phyloP scores from a whole-genome alignment of 2,888 invertebrate species.

The Eupeodes latifasciatus region DNA sequence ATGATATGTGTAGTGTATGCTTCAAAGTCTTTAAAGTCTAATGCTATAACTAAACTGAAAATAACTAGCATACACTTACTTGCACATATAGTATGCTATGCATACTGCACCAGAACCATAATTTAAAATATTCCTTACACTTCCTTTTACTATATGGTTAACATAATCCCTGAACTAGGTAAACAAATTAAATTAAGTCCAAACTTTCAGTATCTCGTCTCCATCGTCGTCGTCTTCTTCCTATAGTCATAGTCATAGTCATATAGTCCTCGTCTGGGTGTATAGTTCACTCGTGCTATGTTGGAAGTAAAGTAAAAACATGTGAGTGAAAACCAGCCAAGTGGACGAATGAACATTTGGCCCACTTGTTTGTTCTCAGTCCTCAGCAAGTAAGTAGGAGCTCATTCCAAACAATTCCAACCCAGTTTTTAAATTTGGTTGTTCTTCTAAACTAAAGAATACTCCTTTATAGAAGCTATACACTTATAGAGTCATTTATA shows the following conservation, averaged over 20 bases:
- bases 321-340: conserved; percentile 30
- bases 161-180: conserved; percentile 22
- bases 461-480: neutral
- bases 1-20: neutral
- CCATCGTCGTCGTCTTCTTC: neutral
- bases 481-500: conserved; percentile 45
- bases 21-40: neutral
- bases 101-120: too few relatives aligned
- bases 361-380: neutral
- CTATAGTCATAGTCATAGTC: too few relatives aligned
- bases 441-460: neutral
- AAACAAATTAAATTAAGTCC: conserved; percentile 29
- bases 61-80: neutral
- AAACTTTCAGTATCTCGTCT: conserved; percentile 2
- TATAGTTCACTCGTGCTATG: neutral
- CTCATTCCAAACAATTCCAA: neutral
- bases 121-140: neutral
- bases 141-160: neutral
- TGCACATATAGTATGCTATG: neutral
- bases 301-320: conserved; percentile 9
- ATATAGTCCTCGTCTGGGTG: too few relatives aligned
- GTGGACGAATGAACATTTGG: conserved; percentile 44
- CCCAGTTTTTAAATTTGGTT: conserved; percentile 8
- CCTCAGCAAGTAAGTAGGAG: neutral
- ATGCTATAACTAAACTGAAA: neutral